Evolutionary conservation across 1,140 invertebrate genomes (phyloP).

Genomic region (Nebria ingens): DNA sequence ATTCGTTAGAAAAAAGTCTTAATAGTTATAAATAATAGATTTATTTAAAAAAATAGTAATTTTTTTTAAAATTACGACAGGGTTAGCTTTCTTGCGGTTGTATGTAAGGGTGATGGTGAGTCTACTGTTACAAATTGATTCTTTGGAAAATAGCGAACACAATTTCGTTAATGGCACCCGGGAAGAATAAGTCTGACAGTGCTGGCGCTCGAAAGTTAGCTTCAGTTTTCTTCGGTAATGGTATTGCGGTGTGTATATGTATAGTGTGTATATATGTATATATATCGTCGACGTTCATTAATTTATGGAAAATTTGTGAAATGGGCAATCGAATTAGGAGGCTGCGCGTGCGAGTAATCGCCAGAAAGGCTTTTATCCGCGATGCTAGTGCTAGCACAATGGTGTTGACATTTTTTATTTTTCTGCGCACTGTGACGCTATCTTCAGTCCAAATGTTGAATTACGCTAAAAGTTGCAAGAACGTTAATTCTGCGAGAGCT

Average conservation of each 20-base stretch:
- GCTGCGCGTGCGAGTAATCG: conserved; percentile 3
- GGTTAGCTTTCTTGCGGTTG: no score
- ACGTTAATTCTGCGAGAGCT: conserved; percentile 6
- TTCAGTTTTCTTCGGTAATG: neutral
- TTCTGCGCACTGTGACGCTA: neutral
- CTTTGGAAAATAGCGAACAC: conserved; percentile 2
- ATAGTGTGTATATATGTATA: no score
- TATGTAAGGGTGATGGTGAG: no score
- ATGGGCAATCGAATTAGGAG: conserved; percentile 1
- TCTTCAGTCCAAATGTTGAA: neutral
- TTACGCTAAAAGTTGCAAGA: conserved; percentile 7
- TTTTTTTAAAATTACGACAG: no score
- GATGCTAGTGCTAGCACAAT: no score
- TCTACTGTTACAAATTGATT: no score
- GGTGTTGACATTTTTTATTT: neutral
- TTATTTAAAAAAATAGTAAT: no score
- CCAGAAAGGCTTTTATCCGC: conserved; percentile 5
- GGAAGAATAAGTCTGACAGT: neutral
- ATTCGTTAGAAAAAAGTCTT: no score
- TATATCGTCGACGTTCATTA: neutral
- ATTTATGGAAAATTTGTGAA: conserved; percentile 9
- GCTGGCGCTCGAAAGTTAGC: neutral
- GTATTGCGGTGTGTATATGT: conserved; percentile 1
- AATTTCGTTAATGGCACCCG: conserved; percentile 4
- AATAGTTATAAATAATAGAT: no score